These are phyloP conservation scores for Paramisgurnus dabryanus DNA, from an alignment of 2,113 vertebrate genomes.

Conservation along the genomic window DNA sequence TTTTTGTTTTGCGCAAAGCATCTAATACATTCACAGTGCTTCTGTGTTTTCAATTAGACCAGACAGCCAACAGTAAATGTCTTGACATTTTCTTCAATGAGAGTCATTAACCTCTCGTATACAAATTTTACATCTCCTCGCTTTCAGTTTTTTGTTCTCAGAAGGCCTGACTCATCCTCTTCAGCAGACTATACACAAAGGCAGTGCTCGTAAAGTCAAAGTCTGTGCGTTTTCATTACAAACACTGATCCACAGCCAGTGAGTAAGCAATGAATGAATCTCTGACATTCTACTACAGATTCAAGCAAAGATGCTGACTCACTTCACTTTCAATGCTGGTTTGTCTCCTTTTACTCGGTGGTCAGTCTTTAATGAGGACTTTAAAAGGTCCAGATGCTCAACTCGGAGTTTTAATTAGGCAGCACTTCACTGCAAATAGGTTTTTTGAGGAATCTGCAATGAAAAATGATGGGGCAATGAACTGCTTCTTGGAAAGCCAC, in stretches of 20 bases:
- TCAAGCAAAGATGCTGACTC: constrained; percentile 47
- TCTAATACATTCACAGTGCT: background rate
- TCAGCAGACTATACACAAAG: constrained; percentile 4
- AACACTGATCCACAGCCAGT: background rate
- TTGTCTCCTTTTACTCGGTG: constrained; percentile 39
- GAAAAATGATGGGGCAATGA: background rate
- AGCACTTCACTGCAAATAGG: background rate
- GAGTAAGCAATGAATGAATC: constrained; percentile 41
- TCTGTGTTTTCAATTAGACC: background rate
- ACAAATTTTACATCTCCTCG: constrained; percentile 7
- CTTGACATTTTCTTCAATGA: constrained; percentile 19
- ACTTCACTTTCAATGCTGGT: constrained; percentile 44
- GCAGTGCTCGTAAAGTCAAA: background rate
- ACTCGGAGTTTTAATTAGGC: constrained; percentile 37
- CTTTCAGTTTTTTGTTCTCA: constrained; percentile 13
- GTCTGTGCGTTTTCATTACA: constrained; percentile 23
- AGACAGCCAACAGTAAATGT: constrained; percentile 1
- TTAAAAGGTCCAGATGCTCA: constrained; percentile 23
- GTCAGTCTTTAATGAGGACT: constrained; percentile 23
- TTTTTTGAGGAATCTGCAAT: constrained; percentile 11
- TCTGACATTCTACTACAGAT: constrained; percentile 38
- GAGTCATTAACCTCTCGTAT: constrained; percentile 2
- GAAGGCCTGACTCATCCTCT: constrained; percentile 23
- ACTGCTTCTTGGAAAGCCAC: background rate
- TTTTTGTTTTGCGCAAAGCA: background rate